phyloP scores from a whole-genome alignment of 2,113 vertebrate genomes.

The Leptobrachium leishanense region DNA sequence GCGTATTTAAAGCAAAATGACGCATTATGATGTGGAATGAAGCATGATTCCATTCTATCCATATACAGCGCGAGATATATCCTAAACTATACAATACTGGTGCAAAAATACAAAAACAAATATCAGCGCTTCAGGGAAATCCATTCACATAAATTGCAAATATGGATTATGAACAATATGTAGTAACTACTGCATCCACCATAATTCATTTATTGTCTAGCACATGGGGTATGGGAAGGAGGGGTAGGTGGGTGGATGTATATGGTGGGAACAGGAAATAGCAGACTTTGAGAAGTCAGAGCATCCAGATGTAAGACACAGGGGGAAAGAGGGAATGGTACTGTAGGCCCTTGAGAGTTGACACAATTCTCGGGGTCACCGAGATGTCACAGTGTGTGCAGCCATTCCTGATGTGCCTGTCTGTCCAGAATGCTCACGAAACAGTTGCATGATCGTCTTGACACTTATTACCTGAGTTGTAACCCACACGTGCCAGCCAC shows the following conservation, averaged over 20 bases:
- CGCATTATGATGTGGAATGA: neutral
- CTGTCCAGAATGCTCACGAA: no score
- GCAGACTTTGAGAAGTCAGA: conserved; percentile 16
- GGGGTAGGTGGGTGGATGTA: neutral
- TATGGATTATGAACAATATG: conserved; percentile 2
- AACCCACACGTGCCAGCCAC: conserved; percentile 5
- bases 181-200: neutral
- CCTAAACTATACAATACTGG: no score
- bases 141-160: neutral
- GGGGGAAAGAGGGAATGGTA: neutral
- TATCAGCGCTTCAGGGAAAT: neutral
- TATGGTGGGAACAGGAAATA: conserved; percentile 33
- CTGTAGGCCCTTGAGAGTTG: neutral
- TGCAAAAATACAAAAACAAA: neutral
- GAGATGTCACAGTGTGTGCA: neutral
- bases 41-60: neutral
- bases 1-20: neutral
- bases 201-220: conserved; percentile 1
- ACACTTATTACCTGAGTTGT: conserved; percentile 8
- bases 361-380: neutral
- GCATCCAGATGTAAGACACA: conserved; percentile 18
- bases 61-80: neutral
- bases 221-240: neutral
- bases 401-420: neutral
- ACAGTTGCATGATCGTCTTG: no score